Base-by-base conservation (phyloP, 2,888 invertebrate genomes). In the Scaptomyza reducta region DNA sequence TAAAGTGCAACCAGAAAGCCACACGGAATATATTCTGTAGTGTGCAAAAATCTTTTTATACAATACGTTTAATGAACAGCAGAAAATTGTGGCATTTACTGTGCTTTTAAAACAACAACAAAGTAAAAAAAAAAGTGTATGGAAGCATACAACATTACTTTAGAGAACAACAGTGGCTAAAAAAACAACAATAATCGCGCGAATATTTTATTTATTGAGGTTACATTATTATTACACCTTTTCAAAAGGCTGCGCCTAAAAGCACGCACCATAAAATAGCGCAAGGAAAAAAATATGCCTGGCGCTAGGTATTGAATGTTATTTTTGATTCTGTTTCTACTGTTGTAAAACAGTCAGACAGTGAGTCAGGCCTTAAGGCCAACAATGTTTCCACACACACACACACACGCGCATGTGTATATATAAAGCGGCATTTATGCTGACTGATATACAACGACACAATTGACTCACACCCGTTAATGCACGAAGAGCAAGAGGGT, bases 371-470 rank as follows among this genome's bases (percentile, higher is more conserved):
- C 42, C 66, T 35, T 14, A 46, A 40, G 22, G 22, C 13, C 25
- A 13, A 49, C 27, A 49, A 49, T 31, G 18, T n/a, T 9, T 16
- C 14, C 40, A 40, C 25, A 58, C 22, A 31, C 10, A 29, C 13
- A 40, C 7, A 47, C 44, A 35, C 18, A 25, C 6, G 27, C 11
- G 27, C n/a, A n/a, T 16, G 25, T 13, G 3, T 16, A 49, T 49
- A 25, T 11, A 45, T 35, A 54, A 18, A 57, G 49, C 18, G 53
- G 40, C 68, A 74, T 81, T 81, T 78, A 61, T 81, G 87, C 79
- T 72, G 79, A 63, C 81, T 81, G 88, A 88, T 88, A 82, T 77
- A 88, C 86, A 83, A 88, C 71, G 87, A 74, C 77, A 79, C 77
- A 86, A 83, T 83, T 88, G 82, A 83, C 87, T 83, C 64, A 60